A percentile compares a stretch with the other conserved stretches of the same genome.
These are phyloP conservation scores for Odobenus rosmarus DNA, from an alignment of 2,113 vertebrate species.

Conservation along the genomic window DNA sequence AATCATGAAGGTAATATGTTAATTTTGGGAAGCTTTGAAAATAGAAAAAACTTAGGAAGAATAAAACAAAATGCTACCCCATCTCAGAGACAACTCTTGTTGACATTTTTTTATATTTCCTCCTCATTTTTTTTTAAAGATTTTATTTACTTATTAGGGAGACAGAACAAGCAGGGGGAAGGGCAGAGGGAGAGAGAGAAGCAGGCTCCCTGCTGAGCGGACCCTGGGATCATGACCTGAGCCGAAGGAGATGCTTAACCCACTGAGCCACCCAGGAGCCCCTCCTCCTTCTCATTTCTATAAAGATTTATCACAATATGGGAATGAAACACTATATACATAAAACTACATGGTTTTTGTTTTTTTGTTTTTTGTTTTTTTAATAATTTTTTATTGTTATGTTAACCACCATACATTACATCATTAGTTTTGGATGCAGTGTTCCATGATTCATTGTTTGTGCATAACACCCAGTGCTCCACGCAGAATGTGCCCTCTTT, in stretches of 20 bases:
- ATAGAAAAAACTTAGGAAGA: background rate
- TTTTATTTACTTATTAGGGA: background rate
- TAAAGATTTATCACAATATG: background rate
- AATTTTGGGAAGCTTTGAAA: background rate
- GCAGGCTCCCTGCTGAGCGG: background rate
- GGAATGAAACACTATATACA: background rate
- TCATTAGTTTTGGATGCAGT: no score
- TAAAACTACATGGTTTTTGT: background rate
- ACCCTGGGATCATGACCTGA: background rate
- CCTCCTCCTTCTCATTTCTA: background rate
- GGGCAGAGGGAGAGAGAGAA: background rate
- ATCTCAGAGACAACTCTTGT: background rate
- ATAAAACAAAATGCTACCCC: background rate
- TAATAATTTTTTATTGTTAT: no score
- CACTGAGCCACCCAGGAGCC: background rate
- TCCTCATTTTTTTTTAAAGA: background rate
- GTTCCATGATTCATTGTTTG: no score
- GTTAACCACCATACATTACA: no score
- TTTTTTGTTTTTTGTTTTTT: no score
- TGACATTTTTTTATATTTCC: background rate
- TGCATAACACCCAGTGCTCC: no score
- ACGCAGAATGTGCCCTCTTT: no score
- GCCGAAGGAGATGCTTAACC: background rate
- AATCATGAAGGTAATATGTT: background rate
- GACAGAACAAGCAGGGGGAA: background rate